A percentile compares a stretch with the other conserved stretches of the same genome.
phyloP scores from a whole-genome alignment of 2,113 vertebrate genomes.

The Leiothrix lutea region DNA sequence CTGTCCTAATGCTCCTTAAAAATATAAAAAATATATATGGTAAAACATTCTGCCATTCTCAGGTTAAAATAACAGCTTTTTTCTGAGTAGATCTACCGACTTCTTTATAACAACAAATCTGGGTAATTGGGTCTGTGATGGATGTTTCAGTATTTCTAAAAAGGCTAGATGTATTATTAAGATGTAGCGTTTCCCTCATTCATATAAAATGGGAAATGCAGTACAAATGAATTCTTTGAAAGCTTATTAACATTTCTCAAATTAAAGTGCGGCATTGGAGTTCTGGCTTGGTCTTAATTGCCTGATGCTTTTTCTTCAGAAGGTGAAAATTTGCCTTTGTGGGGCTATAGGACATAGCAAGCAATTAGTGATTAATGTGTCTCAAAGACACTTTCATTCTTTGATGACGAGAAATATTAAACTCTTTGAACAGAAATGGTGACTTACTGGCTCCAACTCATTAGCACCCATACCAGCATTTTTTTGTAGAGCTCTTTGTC shows the following conservation, averaged over 20 bases:
- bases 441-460: neutral
- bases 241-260: neutral
- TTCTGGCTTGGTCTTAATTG: neutral
- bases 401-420: neutral
- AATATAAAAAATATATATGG: neutral
- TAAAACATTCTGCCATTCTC: neutral
- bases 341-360: neutral
- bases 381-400: neutral
- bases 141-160: slow-evolving; percentile 38
- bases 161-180: neutral
- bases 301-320: neutral
- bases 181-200: neutral
- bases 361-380: neutral
- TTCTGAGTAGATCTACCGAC: fast-evolving
- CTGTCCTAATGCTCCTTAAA: neutral
- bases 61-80: neutral
- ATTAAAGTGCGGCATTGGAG: neutral
- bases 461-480: neutral
- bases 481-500: neutral
- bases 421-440: neutral
- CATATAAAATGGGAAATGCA: slow-evolving; percentile 24
- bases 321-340: neutral
- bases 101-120: neutral
- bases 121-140: neutral
- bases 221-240: neutral